phyloP scores from a whole-genome alignment of 2,888 invertebrate genomes.

The Creontiades dilutus region DNA sequence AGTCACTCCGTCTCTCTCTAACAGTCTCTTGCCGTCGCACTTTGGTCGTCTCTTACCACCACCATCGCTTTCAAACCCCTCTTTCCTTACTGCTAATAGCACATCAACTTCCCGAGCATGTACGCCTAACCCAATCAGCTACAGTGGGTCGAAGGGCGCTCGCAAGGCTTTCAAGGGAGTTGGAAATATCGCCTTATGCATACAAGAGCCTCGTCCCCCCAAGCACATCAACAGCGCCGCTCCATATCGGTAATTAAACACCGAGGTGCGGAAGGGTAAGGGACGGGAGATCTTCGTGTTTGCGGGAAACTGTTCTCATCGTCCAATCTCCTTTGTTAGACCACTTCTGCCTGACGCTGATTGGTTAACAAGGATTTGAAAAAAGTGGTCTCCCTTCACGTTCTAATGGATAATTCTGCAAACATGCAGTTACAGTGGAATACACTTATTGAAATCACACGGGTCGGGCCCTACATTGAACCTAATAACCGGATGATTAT shows the following conservation, averaged over 20 bases:
- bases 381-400: too few relatives aligned
- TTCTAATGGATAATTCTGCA: too few relatives aligned
- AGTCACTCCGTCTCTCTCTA: too few relatives aligned
- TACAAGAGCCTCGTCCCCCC: background rate
- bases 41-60: constrained; percentile 16
- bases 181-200: constrained; percentile 56
- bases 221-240: background rate
- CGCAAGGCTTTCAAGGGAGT: constrained; percentile 38
- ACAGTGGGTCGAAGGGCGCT: constrained; percentile 14
- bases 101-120: constrained; percentile 61
- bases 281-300: too few relatives aligned
- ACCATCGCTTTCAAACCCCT: constrained; percentile 43
- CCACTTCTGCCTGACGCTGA: too few relatives aligned
- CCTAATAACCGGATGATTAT: too few relatives aligned
- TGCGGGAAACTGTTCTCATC: too few relatives aligned
- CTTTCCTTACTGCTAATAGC: constrained; percentile 61
- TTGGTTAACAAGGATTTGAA: too few relatives aligned
- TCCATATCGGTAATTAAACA: constrained; percentile 53
- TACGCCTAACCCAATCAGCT: constrained; percentile 59
- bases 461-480: too few relatives aligned
- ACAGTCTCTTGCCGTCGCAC: background rate
- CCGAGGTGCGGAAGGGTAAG: background rate
- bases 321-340: too few relatives aligned
- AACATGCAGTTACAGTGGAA: too few relatives aligned
- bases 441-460: too few relatives aligned